Percentiles rank a stretch among this genome's conserved stretches.
Conservation (phyloP, 2,113 vertebrate genomes). For the Piprites chloris region DNA sequence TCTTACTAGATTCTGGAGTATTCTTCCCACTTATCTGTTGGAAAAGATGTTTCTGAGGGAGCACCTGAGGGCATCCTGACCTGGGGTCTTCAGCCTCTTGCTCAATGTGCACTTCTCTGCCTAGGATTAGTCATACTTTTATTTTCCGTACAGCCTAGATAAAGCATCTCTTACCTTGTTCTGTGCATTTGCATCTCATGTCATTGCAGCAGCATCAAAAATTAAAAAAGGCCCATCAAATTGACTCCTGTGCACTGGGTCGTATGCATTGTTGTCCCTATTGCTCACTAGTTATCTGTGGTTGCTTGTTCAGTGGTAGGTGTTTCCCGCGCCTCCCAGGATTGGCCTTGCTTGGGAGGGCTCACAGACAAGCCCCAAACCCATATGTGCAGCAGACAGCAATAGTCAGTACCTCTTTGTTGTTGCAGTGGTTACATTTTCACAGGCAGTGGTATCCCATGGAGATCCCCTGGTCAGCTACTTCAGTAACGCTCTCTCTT, state of each 20-base stretch:
- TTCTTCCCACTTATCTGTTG: background rate
- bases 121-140: background rate
- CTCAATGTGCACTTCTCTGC: background rate
- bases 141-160: background rate
- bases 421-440: background rate
- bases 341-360: background rate
- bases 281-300: background rate
- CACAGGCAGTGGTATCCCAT: background rate
- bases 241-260: background rate
- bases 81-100: background rate
- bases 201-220: conserved; percentile 16
- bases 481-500: background rate
- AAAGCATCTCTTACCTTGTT: conserved; percentile 11
- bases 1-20: background rate
- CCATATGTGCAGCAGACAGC: background rate
- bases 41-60: background rate
- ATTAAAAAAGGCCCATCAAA: background rate
- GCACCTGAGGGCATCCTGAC: background rate
- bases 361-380: background rate
- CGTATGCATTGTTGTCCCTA: background rate
- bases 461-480: background rate
- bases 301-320: background rate
- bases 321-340: background rate
- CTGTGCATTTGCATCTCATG: conserved; percentile 29
- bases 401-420: background rate